phyloP scores from a whole-genome alignment of 2,113 vertebrate species.

The Cyprinodon variegatus region DNA sequence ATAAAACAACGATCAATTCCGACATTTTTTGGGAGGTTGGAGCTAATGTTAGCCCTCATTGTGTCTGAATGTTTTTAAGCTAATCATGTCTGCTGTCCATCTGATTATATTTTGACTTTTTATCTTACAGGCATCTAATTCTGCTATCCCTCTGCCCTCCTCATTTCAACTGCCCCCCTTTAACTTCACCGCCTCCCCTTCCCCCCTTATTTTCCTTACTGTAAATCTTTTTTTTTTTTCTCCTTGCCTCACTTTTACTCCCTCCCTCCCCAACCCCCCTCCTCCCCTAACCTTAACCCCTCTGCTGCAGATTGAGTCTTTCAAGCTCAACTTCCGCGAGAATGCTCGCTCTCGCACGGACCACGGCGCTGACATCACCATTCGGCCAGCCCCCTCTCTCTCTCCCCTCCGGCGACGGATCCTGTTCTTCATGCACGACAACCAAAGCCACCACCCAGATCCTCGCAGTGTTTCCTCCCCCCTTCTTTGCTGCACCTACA shows the following conservation, averaged over 20 bases:
- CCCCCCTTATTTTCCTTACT: conserved; percentile 6
- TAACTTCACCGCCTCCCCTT: conserved; percentile 31
- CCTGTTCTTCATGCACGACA: conserved; percentile 30
- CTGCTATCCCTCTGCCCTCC: conserved; percentile 87
- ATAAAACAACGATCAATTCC: no score
- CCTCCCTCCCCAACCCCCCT: neutral
- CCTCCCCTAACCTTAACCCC: conserved; percentile 65
- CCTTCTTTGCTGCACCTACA: conserved; percentile 34
- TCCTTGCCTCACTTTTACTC: neutral
- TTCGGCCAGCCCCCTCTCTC: conserved; percentile 70
- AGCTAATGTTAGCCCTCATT: neutral
- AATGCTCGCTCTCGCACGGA: conserved; percentile 89
- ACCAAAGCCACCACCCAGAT: neutral
- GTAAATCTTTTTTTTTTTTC: conserved; percentile 40
- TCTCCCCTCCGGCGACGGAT: no score
- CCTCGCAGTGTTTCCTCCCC: conserved; percentile 70
- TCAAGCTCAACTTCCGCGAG: conserved; percentile 90
- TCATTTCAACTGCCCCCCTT: conserved; percentile 66
- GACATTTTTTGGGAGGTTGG: no score
- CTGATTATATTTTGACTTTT: conserved; percentile 86
- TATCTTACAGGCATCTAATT: conserved; percentile 99
- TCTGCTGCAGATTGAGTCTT: conserved; percentile 94
- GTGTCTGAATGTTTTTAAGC: neutral
- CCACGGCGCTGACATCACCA: conserved; percentile 87
- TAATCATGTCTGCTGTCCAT: conserved; percentile 18